These are phyloP conservation scores for Pyrrhia umbra DNA, from an alignment of 2,888 invertebrate genomes.

Conservation along the genomic window DNA sequence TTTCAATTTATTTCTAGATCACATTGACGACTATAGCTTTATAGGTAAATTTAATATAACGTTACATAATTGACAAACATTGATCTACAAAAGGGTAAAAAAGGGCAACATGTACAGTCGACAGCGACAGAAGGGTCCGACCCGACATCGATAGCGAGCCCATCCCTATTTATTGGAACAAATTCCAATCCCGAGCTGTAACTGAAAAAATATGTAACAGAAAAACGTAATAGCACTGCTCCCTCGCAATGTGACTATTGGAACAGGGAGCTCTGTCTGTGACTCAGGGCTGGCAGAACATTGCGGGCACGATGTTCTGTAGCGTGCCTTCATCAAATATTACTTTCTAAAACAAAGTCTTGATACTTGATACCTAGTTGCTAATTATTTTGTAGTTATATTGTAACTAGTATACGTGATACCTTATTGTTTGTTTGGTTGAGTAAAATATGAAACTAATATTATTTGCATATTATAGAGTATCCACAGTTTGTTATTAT, in stretches of 20 bases:
- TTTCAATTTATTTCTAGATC: too few species aligned
- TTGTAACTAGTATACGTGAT: too few species aligned
- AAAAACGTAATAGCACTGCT: constrained; percentile 47
- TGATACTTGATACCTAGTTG: too few species aligned
- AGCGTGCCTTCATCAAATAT: too few species aligned
- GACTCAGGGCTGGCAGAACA: constrained; percentile 4
- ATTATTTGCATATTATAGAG: background rate
- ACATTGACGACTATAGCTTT: background rate
- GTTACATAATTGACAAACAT: constrained; percentile 45
- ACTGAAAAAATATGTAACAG: constrained; percentile 55
- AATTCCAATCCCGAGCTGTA: constrained; percentile 50
- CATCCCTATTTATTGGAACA: constrained; percentile 53
- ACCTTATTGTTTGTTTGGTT: too few species aligned
- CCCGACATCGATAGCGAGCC: constrained; percentile 21
- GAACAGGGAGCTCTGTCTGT: background rate
- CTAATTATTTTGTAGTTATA: too few species aligned
- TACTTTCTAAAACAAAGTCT: too few species aligned
- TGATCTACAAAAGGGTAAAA: constrained; percentile 43
- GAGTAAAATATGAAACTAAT: too few species aligned
- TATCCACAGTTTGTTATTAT: too few species aligned
- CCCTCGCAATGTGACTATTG: constrained; percentile 30
- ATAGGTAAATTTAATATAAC: constrained; percentile 24
- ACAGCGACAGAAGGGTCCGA: constrained; percentile 39
- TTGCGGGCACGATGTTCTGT: background rate
- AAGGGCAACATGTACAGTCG: constrained; percentile 22